Evolutionary conservation across 2,797 vertebrate genomes (phyloP).

Genomic region (Coendou prehensilis): DNA sequence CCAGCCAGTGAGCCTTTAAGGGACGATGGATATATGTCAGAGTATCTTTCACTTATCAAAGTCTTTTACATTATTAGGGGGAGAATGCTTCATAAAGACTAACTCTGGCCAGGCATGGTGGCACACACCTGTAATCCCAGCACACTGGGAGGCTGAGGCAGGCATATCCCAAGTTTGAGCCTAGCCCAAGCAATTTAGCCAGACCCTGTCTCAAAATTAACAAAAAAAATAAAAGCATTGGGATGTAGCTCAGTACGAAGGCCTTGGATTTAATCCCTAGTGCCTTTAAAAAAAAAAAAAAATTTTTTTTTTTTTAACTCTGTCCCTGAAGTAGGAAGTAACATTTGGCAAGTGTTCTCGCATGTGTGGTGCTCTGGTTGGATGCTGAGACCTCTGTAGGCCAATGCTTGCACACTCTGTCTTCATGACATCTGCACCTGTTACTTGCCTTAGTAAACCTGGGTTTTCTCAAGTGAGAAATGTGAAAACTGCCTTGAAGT

Average conservation of each 20-base stretch:
- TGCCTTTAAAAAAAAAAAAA: no score
- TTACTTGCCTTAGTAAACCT: not conserved
- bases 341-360: no score
- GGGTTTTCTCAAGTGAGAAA: not conserved
- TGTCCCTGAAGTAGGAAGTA: not conserved
- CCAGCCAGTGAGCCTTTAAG: not conserved
- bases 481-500: not conserved
- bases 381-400: not conserved
- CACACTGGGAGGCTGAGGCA: not conserved
- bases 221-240: not conserved
- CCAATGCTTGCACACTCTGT: not conserved
- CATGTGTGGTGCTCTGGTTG: no score
- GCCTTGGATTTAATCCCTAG: not conserved
- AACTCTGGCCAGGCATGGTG: not conserved
- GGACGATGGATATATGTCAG: fast-evolving
- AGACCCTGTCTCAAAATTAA: not conserved
- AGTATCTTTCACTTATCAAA: no score
- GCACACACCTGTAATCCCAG: not conserved
- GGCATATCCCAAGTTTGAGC: not conserved
- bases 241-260: not conserved
- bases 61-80: not conserved
- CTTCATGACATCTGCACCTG: fast-evolving
- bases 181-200: not conserved
- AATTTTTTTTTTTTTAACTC: not conserved
- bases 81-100: not conserved